These are phyloP conservation scores for Strigamia crassipes DNA, from an alignment of 2,888 invertebrate species.

Conservation along the genomic window DNA sequence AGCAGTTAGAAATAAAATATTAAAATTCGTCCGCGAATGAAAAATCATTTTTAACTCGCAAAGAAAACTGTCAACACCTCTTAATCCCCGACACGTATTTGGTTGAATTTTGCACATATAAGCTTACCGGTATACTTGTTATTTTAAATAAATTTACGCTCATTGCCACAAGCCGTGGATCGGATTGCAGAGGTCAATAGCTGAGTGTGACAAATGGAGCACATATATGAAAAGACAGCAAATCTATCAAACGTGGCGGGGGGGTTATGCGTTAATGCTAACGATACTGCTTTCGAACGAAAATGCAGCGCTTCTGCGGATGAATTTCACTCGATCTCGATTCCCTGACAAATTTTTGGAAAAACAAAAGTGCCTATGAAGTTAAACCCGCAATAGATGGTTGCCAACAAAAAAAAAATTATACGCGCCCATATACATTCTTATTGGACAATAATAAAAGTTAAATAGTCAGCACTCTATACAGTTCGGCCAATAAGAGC, in stretches of 20 bases:
- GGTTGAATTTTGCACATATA: not conserved
- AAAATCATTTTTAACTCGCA: no score
- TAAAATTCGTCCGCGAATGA: no score
- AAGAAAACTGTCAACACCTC: no score
- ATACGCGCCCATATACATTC: no score
- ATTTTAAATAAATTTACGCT: not conserved
- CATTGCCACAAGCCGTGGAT: not conserved
- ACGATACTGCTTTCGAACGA: not conserved
- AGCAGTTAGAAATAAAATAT: no score
- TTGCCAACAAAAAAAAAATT: not conserved
- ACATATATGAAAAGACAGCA: not conserved
- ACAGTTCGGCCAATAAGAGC: not conserved
- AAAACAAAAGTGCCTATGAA: not conserved
- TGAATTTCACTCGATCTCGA: not conserved
- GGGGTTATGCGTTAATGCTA: constrained; percentile 7
- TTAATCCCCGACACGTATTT: not conserved
- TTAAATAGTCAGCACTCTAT: not conserved
- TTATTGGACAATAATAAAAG: not conserved
- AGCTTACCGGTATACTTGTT: not conserved
- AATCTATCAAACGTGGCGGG: not conserved
- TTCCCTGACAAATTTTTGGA: not conserved
- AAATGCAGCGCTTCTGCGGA: not conserved
- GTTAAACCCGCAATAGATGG: not conserved
- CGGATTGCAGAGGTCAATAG: not conserved
- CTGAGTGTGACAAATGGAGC: constrained; percentile 17